Base-by-base conservation (phyloP, 1,140 invertebrate species). In the Brachionus koreanus region DNA sequence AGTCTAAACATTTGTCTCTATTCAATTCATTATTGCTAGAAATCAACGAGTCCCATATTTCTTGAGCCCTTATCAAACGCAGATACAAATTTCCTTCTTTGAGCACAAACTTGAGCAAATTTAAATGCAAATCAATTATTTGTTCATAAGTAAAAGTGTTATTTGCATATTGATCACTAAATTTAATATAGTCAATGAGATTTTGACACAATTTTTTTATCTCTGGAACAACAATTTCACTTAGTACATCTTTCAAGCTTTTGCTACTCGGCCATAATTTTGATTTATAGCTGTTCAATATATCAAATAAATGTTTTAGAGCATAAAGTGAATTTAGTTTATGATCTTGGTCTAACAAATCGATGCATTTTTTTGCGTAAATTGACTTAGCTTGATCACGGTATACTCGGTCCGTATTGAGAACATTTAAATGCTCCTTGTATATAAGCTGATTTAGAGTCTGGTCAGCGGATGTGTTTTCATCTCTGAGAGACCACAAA, bases 31-130 rank as follows among this genome's bases (percentile, higher is more conserved):
- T 12, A 6, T 65, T 13, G 72, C 88, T 89, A 37, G 85, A 86
- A 3, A 90, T 86, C 76, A 91, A 85, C 9, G 88, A 88, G 29
- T 88, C 86, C 90, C 90, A 91, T 61, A 91, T 87, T 82, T 90
- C 90, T 76, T 88, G 86, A 43, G 89, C 89, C 76, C 89, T 84
- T 57, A 85, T 86, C 88, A 89, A 90, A 16, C 87, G 86, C 57
- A 91, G 84, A 85, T 90, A 90, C 5, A 90, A 85, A 67, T 89
- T 88, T 29, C 89, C 89, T 83, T 90, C 90, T 86, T 90, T 89
- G 33, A 91, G 85, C 23, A 90, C 84, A 84, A 90, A 90, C 82
- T 89, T 87, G 29, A 91, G 85, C 83, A 90, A 90, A 61, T 87
- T 87, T 35, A 91, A 84, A 84, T 91, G 90, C n/a, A 85, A 87